Conservation (phyloP, 1,140 invertebrate genomes). For the Hestina assimilis region DNA sequence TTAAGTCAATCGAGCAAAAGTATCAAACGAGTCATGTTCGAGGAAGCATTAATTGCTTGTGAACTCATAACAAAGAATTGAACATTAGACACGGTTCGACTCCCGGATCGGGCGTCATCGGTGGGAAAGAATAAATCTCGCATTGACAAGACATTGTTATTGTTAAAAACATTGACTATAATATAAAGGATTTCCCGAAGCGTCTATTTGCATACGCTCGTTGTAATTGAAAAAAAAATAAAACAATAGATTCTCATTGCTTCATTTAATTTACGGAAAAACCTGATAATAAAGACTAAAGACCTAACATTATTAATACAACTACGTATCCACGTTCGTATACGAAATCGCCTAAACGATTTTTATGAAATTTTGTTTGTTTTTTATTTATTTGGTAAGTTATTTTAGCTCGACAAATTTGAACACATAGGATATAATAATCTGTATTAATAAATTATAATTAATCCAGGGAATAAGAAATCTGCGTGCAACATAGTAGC, state of each 20-base stretch:
- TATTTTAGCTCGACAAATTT: too few relatives aligned
- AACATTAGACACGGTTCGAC: slow-evolving; percentile 42
- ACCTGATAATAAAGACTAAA: background rate
- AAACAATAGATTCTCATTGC: background rate
- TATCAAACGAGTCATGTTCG: slow-evolving; percentile 17
- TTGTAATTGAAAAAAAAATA: slow-evolving; percentile 22
- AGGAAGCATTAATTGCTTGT: slow-evolving; percentile 47
- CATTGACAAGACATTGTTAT: slow-evolving; percentile 45
- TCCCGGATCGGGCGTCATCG: slow-evolving; percentile 21
- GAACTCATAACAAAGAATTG: slow-evolving; percentile 40
- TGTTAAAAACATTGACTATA: slow-evolving; percentile 34
- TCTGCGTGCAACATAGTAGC: too few relatives aligned
- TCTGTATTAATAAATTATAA: too few relatives aligned
- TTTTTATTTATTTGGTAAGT: too few relatives aligned
- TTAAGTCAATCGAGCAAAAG: background rate
- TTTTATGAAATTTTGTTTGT: too few relatives aligned
- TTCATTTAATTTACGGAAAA: slow-evolving; percentile 12
- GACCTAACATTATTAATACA: too few relatives aligned
- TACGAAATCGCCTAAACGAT: too few relatives aligned
- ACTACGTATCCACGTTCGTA: too few relatives aligned
- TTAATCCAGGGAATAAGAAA: too few relatives aligned
- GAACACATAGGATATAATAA: too few relatives aligned
- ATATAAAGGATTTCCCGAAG: slow-evolving; percentile 43
- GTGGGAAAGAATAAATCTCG: slow-evolving; percentile 59
- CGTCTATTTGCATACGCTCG: slow-evolving; percentile 38